Evolutionary conservation across 2,797 vertebrate species (phyloP), one percentile per base, ranked within the genome.

Genomic region (Arrhamphus sclerolepis): DNA sequence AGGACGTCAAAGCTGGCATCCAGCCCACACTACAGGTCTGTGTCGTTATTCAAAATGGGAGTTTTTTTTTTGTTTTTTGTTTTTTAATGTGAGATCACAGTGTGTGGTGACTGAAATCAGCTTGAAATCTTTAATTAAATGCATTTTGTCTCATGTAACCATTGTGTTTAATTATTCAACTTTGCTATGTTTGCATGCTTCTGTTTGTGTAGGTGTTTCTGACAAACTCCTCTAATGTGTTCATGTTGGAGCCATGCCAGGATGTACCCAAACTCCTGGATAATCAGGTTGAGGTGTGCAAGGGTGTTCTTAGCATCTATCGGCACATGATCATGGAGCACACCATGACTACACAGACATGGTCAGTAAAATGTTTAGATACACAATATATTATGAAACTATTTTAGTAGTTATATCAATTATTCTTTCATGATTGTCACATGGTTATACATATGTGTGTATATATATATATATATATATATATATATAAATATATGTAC

Each of bases 281-380:
- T 62, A 96, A 98, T 78, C 98, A 99, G 82, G 92, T 97, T 21
- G 97, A 97, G 72, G 95, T 97, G 61, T 98, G 97, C 89, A 96
- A 96, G 84, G 94, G 94, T 5, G 94, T 99, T 80, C 91, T 99
- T 72, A 94, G 93, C 84, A 96, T 99, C 88, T 99, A 97, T 81
- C 92, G 98, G 22, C 96, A 92, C 75, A 97, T 99, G 94, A 98
- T 99, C 85, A 99, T 99, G 97, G 97, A 99, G 63, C 93, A 97
- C 66, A 89, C 91, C 11, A 99, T 99, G 98, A 93, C 93, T 71
- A 94, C 93, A 70, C 96, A 92, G 87, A 99, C 97, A 0, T 99
- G 98, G 98, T 99, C 77, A 92, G 94, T 89, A 26, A 40, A 6
- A 51, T 24, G 17, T 49, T 42, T 46, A 0, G 34, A 20, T 18